A percentile compares a stretch with the other conserved stretches of the same genome.
phyloP scores from a whole-genome alignment of 2,888 invertebrate species.

The Notodonta dromedarius region DNA sequence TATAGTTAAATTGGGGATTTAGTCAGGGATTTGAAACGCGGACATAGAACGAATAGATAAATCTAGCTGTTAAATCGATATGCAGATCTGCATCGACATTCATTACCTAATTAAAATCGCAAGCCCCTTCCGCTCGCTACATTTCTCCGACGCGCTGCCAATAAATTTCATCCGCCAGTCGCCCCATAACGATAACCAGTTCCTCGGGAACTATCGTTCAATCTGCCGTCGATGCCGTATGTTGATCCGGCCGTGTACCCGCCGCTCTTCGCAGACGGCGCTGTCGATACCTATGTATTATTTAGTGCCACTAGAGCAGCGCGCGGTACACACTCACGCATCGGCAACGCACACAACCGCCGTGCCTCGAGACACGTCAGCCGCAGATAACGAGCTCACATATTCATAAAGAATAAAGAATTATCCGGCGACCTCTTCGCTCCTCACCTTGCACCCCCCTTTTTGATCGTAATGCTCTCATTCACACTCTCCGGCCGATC shows the following conservation, averaged over 20 bases:
- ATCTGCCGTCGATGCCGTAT: slow-evolving; percentile 84
- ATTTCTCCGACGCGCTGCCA: slow-evolving; percentile 83
- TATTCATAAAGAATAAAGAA: slow-evolving; percentile 85
- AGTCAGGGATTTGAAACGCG: slow-evolving; percentile 67
- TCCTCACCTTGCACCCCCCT: slow-evolving; percentile 60
- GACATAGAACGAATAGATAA: slow-evolving; percentile 76
- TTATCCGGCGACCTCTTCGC: slow-evolving; percentile 74
- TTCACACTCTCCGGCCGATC: slow-evolving; percentile 80
- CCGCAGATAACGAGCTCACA: slow-evolving; percentile 81
- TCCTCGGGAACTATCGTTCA: slow-evolving; percentile 85
- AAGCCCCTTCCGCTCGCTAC: slow-evolving; percentile 84
- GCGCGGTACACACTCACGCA: slow-evolving; percentile 51
- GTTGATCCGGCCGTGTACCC: slow-evolving; percentile 84
- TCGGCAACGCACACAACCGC: slow-evolving; percentile 57
- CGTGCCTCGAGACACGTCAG: slow-evolving; percentile 70
- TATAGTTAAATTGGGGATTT: slow-evolving; percentile 60
- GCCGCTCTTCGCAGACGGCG: slow-evolving; percentile 78
- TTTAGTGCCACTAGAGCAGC: slow-evolving; percentile 74
- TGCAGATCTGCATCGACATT: slow-evolving; percentile 84
- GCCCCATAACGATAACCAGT: slow-evolving; percentile 84
- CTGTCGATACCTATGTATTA: slow-evolving; percentile 83
- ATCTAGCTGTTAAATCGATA: slow-evolving; percentile 82
- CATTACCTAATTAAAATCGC: slow-evolving; percentile 85
- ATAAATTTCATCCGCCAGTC: slow-evolving; percentile 84
- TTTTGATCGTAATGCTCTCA: slow-evolving; percentile 77